These are phyloP conservation scores for Pholis gunnellus DNA, from an alignment of 2,113 vertebrate genomes.

Conservation along the genomic window DNA sequence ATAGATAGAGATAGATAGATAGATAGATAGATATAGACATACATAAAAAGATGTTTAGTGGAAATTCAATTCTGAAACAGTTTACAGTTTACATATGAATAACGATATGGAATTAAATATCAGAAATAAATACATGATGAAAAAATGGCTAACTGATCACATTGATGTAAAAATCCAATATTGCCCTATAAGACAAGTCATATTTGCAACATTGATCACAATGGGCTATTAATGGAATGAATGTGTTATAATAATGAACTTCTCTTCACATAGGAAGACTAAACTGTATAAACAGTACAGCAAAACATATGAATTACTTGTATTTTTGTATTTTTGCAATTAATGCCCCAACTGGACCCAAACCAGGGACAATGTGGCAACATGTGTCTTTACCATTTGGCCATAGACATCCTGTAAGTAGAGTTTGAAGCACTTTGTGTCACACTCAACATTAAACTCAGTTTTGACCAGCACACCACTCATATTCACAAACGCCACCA, in stretches of 20 bases:
- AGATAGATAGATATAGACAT: background rate
- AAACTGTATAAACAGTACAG: background rate
- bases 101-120: background rate
- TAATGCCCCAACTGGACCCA: background rate
- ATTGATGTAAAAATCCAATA: background rate
- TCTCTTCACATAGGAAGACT: background rate
- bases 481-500: background rate
- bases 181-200: background rate
- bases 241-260: background rate
- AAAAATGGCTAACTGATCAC: background rate
- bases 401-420: background rate
- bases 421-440: slow-evolving; percentile 8
- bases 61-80: background rate
- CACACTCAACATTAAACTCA: background rate
- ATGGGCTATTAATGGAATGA: background rate
- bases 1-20: too few species aligned
- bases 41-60: background rate
- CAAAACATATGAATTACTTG: background rate
- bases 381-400: background rate
- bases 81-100: too few species aligned
- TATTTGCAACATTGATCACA: background rate
- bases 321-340: background rate
- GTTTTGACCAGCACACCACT: background rate
- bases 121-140: background rate
- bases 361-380: background rate